A percentile compares a stretch with the other conserved stretches of the same genome.
Conservation (phyloP, 2,888 invertebrate species). For the Cerceris rybyensis region DNA sequence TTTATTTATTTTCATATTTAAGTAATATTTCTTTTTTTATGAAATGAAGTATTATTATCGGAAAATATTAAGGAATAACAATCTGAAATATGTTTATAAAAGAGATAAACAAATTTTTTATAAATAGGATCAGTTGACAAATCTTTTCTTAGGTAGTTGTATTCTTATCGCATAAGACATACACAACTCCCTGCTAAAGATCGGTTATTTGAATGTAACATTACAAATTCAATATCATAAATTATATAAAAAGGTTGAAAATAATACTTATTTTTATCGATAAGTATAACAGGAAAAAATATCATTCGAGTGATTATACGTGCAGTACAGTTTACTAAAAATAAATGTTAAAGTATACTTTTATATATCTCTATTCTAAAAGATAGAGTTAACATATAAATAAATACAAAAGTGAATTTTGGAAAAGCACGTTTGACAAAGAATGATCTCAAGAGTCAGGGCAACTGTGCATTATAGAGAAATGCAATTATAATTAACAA, state of each 20-base stretch:
- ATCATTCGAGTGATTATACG: no score
- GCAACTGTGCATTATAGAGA: slow-evolving; percentile 8
- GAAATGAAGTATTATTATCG: background rate
- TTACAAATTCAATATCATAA: no score
- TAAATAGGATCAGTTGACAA: no score
- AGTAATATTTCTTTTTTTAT: background rate
- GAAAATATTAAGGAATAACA: background rate
- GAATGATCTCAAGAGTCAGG: slow-evolving; percentile 20
- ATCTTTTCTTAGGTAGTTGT: no score
- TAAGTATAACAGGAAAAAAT: no score
- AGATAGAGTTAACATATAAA: background rate
- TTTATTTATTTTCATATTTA: no score
- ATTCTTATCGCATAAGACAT: no score
- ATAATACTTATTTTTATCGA: no score
- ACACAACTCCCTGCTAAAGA: no score
- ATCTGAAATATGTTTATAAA: background rate
- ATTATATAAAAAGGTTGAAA: no score
- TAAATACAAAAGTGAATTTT: background rate
- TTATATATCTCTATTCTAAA: background rate
- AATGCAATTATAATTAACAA: slow-evolving; percentile 10
- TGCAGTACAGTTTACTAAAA: no score
- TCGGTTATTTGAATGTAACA: no score
- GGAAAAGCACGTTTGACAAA: slow-evolving; percentile 9
- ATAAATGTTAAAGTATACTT: background rate
- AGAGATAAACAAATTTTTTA: background rate